Evolutionary conservation across 2,113 vertebrate genomes (phyloP), one percentile per base, ranked within the genome.

Genomic region (Rhinoptilus africanus): DNA sequence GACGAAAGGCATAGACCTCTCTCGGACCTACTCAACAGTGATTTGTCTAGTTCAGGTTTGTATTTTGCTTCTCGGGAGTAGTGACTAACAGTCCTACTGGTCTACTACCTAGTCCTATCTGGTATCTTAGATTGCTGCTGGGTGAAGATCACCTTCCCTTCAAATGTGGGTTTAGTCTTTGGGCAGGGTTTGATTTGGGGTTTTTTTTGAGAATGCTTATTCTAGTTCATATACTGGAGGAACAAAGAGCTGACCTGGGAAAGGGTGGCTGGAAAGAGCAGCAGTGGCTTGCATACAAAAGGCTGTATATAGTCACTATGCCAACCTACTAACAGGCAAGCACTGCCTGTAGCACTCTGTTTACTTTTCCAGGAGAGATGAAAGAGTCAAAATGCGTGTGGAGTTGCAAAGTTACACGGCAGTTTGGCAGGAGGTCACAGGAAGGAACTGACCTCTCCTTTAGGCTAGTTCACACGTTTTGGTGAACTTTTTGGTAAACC

Each of bases 271-370:
- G 37, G 34, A 63, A 78, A 54, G 11, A 51, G 5, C 35, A 57
- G 41, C 59, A 23, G 8, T 28, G 35, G 3, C 32, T 77, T 37
- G 27, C 7, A 3, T 13, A 27, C 27, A 41, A 35, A 53, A 35
- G 8, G n/a, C 47, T 60, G 64, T 12, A 8, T 67, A 9, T 5
- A 6, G 16, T 54, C 50, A 48, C 18, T 47, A 12, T 2, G 3
- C 56, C 28, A 47, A 8, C 24, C 19, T 34, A 34, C 34, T 39
- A 50, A 47, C 1, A 16, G 67, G 4, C 10, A 11, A 15, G 20
- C 1, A 0, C 34, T 32, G 28, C 21, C 9, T 35, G 6, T 23
- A 59, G 37, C 43, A 9, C 53, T n/a, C 28, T 3, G 1, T 60
- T 66, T 32, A 20, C 27, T 6, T 74, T 39, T 68, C 23, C 34